Conservation (phyloP, 1,140 invertebrate genomes). For the Amphibalanus amphitrite region DNA sequence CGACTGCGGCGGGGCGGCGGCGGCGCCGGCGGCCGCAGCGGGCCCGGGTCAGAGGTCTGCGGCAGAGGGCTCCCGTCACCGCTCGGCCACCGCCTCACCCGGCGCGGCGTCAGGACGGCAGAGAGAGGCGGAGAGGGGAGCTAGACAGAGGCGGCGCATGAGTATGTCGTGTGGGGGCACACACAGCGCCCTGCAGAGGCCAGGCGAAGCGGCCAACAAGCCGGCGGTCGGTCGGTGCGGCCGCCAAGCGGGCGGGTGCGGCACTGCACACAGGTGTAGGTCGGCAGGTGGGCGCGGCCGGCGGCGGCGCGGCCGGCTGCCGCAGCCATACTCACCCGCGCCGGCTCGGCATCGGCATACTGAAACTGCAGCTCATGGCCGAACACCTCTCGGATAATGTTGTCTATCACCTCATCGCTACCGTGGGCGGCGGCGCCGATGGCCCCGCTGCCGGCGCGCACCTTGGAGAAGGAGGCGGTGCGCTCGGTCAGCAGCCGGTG, state of each 20-base stretch:
- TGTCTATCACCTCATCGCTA: constrained; percentile 23
- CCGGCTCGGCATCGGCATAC: constrained; percentile 20
- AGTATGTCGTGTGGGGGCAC: neutral
- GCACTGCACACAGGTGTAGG: neutral
- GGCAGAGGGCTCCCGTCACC: neutral
- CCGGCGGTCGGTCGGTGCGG: neutral
- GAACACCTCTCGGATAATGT: constrained; percentile 23
- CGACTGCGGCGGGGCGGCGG: neutral
- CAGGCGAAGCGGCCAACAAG: neutral
- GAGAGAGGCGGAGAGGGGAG: neutral
- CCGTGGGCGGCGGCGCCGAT: constrained; percentile 12
- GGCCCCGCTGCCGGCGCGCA: neutral
- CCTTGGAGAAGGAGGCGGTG: neutral
- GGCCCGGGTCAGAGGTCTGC: neutral
- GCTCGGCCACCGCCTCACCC: too few relatives aligned
- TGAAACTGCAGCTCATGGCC: constrained; percentile 22
- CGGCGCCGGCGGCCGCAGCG: neutral
- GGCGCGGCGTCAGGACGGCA: too few relatives aligned
- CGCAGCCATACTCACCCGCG: neutral
- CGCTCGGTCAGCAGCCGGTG: too few relatives aligned
- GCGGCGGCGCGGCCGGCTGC: too few relatives aligned
- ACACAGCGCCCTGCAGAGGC: too few relatives aligned
- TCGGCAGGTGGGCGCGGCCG: neutral
- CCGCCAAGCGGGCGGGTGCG: neutral
- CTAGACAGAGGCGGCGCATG: neutral